Percentiles rank a stretch among this genome's conserved stretches.
phyloP scores from a whole-genome alignment of 2,113 vertebrate genomes.

The Pandion haliaetus region DNA sequence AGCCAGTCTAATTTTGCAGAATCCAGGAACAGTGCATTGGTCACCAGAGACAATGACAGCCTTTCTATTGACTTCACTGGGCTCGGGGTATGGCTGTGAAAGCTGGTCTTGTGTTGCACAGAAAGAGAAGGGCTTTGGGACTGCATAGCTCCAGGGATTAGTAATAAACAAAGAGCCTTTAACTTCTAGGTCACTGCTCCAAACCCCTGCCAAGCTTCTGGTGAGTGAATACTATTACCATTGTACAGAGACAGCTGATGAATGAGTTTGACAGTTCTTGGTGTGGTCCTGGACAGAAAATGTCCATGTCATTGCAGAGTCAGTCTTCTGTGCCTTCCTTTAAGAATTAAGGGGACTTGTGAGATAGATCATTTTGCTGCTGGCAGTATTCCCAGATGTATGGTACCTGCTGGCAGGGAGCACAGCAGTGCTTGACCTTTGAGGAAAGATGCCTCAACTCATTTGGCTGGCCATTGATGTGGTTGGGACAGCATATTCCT shows the following conservation, averaged over 20 bases:
- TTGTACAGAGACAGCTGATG: slow-evolving; percentile 26
- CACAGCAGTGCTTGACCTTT: not conserved
- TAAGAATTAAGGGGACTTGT: not conserved
- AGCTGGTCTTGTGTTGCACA: slow-evolving; percentile 58
- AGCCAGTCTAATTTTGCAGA: slow-evolving; percentile 45
- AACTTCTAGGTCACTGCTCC: slow-evolving; percentile 57
- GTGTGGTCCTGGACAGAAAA: not conserved
- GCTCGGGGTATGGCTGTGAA: slow-evolving; percentile 18
- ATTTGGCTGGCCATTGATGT: not conserved
- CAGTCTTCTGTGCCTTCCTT: not conserved
- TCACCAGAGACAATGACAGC: slow-evolving; percentile 49
- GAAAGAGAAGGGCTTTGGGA: slow-evolving; percentile 61
- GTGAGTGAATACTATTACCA: not conserved
- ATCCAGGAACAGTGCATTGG: slow-evolving; percentile 8
- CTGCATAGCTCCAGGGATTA: slow-evolving; percentile 60
- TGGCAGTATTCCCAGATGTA: not conserved
- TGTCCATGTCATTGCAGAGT: not conserved
- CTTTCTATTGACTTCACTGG: slow-evolving; percentile 45
- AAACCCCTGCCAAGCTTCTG: slow-evolving; percentile 36
- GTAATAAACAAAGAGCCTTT: slow-evolving; percentile 54
- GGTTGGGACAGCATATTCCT: not conserved
- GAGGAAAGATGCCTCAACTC: not conserved
- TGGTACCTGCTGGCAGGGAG: not conserved
- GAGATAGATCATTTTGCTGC: not conserved
- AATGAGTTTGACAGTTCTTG: slow-evolving; percentile 19